Base-by-base conservation (phyloP, 1,140 invertebrate genomes). In the Zaprionus inermis region DNA sequence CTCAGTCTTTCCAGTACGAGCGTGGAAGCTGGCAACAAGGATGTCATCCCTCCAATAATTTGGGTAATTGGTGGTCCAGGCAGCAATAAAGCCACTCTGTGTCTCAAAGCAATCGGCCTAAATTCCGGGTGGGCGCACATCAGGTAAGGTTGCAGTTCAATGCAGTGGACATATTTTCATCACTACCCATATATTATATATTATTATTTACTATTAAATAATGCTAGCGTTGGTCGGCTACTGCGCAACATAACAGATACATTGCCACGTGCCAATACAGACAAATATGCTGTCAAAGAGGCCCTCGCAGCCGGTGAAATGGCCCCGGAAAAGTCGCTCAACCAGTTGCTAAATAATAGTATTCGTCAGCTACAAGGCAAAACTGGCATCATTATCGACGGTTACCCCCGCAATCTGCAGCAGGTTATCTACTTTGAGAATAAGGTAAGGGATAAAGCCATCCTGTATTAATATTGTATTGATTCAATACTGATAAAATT, bases 1-100 rank as follows among this genome's bases (percentile, higher is more conserved):
- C 49, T 72, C 12, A 69, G 34, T 12, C 76, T 88, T 54, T 72
- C 91, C 0, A 52, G 76, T 44, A 68, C 61, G 7, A 76, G 70
- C 36, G 70, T 76, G 4, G 92, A 92, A 67, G 92, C 89, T 3
- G 89, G 82, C 3, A 65, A 85, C 18, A 74, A 70, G 7, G 78
- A 79, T 83, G 22, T 16, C 0, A 54, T 89, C 32, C 95, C 96
- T 0, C 93, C 94, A 7, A 94, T 96, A 32, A 94, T 97, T 56
- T 97, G 96, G 96, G 95, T 97, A 0, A 96, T 97, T 72, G 96
- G 96, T 49, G 96, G 96, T 16, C 97, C 97, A 0, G 97, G 97
- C 30, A 96, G 96, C 78, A 94, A 94, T 72, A 97, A 97, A 91
- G 95, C 95, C 12, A 92, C 93, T 0, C 91, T 97, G 14, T 97